Base-by-base conservation (phyloP, 1,140 invertebrate species). In the Bombyx mandarina region DNA sequence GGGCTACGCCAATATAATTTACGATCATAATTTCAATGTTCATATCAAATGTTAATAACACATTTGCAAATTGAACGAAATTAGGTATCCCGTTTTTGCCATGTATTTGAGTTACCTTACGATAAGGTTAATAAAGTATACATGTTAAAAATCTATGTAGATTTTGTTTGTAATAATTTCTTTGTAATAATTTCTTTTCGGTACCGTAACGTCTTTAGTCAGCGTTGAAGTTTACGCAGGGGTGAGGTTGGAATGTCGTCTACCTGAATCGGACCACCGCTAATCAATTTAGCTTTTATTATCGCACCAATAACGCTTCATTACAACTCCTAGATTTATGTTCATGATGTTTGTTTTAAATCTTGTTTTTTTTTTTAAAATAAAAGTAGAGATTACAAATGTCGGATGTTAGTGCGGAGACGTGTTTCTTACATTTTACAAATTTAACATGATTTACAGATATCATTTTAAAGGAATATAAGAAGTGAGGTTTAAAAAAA, bases 261-360 rank as follows among this genome's bases (percentile, higher is more conserved):
- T 86, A 86, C 80, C 82, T 86, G 81, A 77, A 69, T 71, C 66
- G 72, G 82, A 81, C 77, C 77, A 76, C 74, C 75, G 77, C 80
- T 84, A 86, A 86, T 86, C 83, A 85, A 86, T 83, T 86, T 85
- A 86, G 73, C 79, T 82, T 65, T 83, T 83, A 83, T 86, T 86
- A 86, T 83, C 75, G 77, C 72, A 76, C 73, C 73, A 75, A 81
- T 82, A 82, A 82, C 75, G 75, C 79, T 77, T 84, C 74, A 83
- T 84, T 84, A 82, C 75, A 62, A 70, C 67, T 69, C 67, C 65
- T 69, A 68, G 70, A 73, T 79, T 80, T 78, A 72, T 75, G 65
- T 64, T 56, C 57, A 47, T 42, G 63, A 61, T 74, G 62, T 76
- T 77, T 76, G 60, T 64, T 71, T 64, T 73, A 54, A 18, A 58